Base-by-base conservation (phyloP, 2,797 vertebrate genomes). In the Notoglanidium macrostoma region DNA sequence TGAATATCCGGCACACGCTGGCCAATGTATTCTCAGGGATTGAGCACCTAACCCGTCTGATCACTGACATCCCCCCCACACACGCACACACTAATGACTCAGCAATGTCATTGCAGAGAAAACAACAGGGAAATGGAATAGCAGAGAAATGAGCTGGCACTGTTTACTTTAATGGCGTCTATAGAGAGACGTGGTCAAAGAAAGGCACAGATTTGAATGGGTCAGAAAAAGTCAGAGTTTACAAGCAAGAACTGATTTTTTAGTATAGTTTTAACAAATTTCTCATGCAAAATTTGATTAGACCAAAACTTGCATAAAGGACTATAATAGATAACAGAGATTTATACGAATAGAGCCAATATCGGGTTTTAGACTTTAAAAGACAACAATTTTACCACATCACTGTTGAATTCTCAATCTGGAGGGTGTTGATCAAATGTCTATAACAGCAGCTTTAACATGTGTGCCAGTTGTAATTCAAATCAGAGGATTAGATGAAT, bases 1-100 rank as follows among this genome's bases (percentile, higher is more conserved):
- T 82, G 70, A 55, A 63, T 61, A 80, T 86, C 80, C 83, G 90
- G 90, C 85, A 86, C 57, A 73, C 82, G 76, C 89, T 79, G 59
- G 85, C 68, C 72, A 84, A 67, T 83, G 76, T 68, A 73, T 82
- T 83, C 85, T 54, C 79, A 83, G 82, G 85, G 79, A 87, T 67
- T 46, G 40, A 82, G 87, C 44, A 67, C 55, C 46, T 78, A 78
- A 54, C 1, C 77, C 59, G 84, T 85, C 49, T 84, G 63, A 87
- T 83, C 84, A 78, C 55, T 5, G 15, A 15, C 32, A 44, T 51
- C 73, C n/a, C 44, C 49, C 26, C 40, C 32, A 40, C 40, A 73
- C 40, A 73, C 51, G 61, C 21, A 76, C 73, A 82, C 80, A 83
- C 67, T 77, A 86, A 81, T 67, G 46, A 73, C 68, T 87, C 63